Conservation (phyloP, 2,113 vertebrate genomes). For the Tychaedon coryphoeus region DNA sequence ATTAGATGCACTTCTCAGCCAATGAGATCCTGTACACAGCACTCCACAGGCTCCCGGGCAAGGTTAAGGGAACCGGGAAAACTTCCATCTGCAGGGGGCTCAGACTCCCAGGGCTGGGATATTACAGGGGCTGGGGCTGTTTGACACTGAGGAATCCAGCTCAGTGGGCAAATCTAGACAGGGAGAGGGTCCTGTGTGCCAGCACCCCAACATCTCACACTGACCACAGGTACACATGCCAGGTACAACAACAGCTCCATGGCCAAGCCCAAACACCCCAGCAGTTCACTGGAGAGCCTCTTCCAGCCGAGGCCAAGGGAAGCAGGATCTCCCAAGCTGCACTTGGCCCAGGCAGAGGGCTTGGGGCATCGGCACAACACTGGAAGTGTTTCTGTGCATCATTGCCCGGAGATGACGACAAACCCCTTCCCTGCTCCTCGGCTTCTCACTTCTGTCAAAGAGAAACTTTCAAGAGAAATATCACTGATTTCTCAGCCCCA, state of each 20-base stretch:
- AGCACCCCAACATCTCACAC: neutral
- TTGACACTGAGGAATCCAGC: neutral
- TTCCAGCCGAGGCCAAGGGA: neutral
- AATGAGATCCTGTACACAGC: neutral
- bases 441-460: neutral
- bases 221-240: accelerated
- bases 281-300: neutral
- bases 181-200: neutral
- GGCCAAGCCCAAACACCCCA: neutral
- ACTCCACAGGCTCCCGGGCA: accelerated
- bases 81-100: accelerated
- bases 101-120: accelerated
- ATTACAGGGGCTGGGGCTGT: accelerated
- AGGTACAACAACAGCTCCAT: no score
- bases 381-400: neutral
- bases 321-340: neutral
- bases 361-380: neutral
- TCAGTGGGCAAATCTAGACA: accelerated
- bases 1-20: neutral
- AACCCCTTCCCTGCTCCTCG: neutral
- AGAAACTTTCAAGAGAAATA: neutral
- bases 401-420: accelerated
- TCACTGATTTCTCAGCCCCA: neutral
- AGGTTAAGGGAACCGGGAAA: accelerated
- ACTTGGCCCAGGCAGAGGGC: neutral